A percentile compares a stretch with the other conserved stretches of the same genome.
Conservation (phyloP, 2,888 invertebrate species). For the Crossocerus cetratus region DNA sequence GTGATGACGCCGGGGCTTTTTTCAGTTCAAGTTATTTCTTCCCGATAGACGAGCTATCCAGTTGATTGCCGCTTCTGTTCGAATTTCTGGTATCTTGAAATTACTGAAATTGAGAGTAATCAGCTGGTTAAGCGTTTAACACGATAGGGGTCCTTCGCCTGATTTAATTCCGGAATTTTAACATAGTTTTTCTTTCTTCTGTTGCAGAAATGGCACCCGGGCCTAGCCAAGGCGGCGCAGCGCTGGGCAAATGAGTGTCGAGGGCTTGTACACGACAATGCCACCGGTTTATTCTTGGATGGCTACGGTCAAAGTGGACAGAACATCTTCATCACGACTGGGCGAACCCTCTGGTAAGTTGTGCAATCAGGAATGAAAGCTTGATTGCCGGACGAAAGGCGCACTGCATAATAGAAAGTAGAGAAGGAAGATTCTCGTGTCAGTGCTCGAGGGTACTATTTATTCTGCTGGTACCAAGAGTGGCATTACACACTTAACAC, state of each 20-base stretch:
- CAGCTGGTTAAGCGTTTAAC: too few relatives aligned
- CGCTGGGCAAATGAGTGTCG: constrained; percentile 85
- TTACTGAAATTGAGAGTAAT: too few relatives aligned
- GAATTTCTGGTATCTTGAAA: too few relatives aligned
- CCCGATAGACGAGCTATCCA: neutral
- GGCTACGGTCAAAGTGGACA: constrained; percentile 87
- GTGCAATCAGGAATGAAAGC: too few relatives aligned
- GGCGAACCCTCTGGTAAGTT: constrained; percentile 87
- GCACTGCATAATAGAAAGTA: too few relatives aligned
- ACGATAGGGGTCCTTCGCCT: neutral
- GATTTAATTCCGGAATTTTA: neutral
- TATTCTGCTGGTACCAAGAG: neutral
- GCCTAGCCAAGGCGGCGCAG: constrained; percentile 85
- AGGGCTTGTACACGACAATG: constrained; percentile 84
- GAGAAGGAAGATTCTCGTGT: too few relatives aligned
- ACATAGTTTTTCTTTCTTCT: neutral
- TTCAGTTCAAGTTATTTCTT: constrained; percentile 2
- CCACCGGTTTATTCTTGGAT: constrained; percentile 82
- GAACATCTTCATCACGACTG: constrained; percentile 89
- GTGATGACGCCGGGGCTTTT: neutral
- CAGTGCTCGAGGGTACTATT: neutral
- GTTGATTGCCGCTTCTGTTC: neutral
- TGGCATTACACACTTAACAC: neutral
- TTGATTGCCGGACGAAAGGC: too few relatives aligned
- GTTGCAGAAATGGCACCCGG: constrained; percentile 85